Evolutionary conservation across 2,797 vertebrate genomes (phyloP), one percentile per base, ranked within the genome.

Genomic region (Lepus townsendii): DNA sequence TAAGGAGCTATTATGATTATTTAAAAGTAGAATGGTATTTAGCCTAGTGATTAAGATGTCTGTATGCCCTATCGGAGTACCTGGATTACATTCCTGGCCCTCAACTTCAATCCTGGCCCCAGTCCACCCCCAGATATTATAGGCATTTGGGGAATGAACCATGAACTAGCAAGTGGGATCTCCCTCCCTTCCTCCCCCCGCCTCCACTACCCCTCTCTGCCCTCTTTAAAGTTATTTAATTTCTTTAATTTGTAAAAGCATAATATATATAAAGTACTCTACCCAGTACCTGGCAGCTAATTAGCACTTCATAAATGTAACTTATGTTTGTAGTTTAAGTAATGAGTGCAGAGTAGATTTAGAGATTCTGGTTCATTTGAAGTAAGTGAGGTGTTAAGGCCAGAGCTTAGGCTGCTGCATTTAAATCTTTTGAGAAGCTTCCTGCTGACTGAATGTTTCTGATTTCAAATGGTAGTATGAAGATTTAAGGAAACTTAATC

Each of bases 401-500:
- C 71, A 68, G 68, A 86, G 42, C 20, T 42, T 80, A 22, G 27
- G 9, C 65, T 89, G 54, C 54, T 47, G 52, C 75, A 60, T 66
- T 87, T 79, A 83, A 86, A 75, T 12, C 27, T 79, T 57, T 10
- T 83, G 30, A 30, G 73, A 76, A 14, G 27, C 20, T 82, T 57
- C n/a, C 19, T 65, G 35, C 6, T 75, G 32, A 88, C 22, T 60
- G 63, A 82, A 83, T 77, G 71, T 91, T 78, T 73, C 20, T 75
- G 32, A 75, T 91, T 93, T 86, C 60, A 94, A 86, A 71, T 65
- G 60, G 52, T 86, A 57, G 38, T 68, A 50, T 87, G 77, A 83
- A 80, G 12, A 83, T 60, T 88, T 95, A 72, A 77, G 90, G 57
- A 82, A 78, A 93, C 17, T 79, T 71, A 82, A 68, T 78, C 57